These are phyloP conservation scores for Hyperoodon ampullatus DNA, from an alignment of 2,113 vertebrate genomes.

Conservation along the genomic window DNA sequence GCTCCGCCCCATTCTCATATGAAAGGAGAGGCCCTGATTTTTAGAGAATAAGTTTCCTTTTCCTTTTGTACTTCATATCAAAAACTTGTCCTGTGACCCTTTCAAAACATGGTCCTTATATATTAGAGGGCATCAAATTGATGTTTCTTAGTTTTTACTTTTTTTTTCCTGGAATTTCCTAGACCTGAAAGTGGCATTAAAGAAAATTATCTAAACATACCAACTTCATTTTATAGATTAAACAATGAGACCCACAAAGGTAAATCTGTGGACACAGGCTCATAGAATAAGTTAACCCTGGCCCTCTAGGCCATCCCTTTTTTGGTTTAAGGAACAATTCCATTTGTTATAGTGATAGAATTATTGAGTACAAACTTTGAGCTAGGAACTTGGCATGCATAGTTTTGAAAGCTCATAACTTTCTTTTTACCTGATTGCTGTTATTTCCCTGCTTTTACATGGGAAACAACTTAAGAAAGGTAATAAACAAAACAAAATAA, in stretches of 20 bases:
- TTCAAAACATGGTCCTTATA: background rate
- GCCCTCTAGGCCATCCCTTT: fast-evolving
- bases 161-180: background rate
- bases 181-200: background rate
- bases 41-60: background rate
- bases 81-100: background rate
- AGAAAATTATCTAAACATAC: background rate
- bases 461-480: background rate
- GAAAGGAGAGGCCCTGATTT: background rate
- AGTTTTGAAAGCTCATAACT: background rate
- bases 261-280: fast-evolving
- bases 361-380: background rate
- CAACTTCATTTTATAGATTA: background rate
- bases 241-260: too few species aligned
- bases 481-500: background rate
- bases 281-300: fast-evolving
- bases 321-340: background rate
- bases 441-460: background rate
- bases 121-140: background rate
- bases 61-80: background rate
- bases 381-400: background rate
- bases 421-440: background rate
- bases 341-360: fast-evolving
- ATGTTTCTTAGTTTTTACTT: background rate
- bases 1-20: background rate